phyloP scores from a whole-genome alignment of 2,888 invertebrate genomes.

The Pseudococcus jackbeardsleyi region DNA sequence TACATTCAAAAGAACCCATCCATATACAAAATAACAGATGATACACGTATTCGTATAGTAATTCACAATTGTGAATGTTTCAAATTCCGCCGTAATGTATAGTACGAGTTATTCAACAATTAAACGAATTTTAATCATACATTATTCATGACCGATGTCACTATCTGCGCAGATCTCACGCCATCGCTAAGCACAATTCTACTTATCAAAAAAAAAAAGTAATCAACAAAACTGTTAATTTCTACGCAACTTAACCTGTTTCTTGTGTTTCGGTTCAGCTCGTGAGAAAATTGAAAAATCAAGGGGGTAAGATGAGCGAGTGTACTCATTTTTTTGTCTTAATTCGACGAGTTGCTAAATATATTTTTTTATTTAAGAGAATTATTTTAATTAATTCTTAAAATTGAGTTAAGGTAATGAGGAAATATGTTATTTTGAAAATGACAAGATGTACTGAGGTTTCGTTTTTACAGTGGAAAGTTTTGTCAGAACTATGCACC shows the following conservation, averaged over 20 bases:
- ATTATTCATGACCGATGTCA: constrained; percentile 50
- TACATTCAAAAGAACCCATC: constrained; percentile 22
- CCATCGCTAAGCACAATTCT: not conserved
- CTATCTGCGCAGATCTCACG: not conserved
- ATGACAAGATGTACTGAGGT: not conserved
- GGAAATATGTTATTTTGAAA: not conserved
- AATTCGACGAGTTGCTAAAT: not conserved
- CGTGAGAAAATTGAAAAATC: not conserved
- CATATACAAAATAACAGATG: constrained; percentile 2
- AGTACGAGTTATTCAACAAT: constrained; percentile 34
- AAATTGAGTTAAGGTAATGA: not conserved
- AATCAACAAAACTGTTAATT: constrained; percentile 8
- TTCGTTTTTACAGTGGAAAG: not conserved
- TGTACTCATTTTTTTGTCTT: not conserved
- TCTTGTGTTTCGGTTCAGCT: constrained; percentile 5
- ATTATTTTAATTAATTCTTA: not conserved
- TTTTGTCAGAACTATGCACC: too few relatives aligned
- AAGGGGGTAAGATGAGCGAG: not conserved
- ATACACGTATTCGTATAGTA: not conserved
- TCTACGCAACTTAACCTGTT: constrained; percentile 21
- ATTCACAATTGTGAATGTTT: constrained; percentile 22
- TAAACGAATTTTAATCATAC: constrained; percentile 37
- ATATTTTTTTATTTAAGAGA: not conserved
- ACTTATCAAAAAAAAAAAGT: constrained; percentile 23
- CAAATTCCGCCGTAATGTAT: not conserved